Conservation (phyloP, 2,113 vertebrate species). For the Rhadina sibilatrix region DNA sequence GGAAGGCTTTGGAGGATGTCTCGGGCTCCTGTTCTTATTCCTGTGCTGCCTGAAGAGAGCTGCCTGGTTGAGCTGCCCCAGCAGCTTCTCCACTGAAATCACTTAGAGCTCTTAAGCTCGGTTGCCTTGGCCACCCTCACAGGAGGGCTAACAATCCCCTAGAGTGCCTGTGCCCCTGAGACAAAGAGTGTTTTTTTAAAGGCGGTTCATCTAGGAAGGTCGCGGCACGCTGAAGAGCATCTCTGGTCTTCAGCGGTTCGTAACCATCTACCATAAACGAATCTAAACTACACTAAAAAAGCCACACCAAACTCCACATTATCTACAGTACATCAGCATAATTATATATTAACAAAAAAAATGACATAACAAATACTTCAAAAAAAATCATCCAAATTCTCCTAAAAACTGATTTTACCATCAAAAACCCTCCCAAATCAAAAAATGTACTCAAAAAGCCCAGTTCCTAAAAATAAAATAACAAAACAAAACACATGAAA, state of each 20-base stretch:
- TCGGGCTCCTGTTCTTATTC: neutral
- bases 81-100: too few relatives aligned
- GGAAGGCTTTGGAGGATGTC: too few relatives aligned
- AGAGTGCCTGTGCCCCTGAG: too few relatives aligned
- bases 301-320: neutral
- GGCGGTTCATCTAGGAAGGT: too few relatives aligned
- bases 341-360: neutral
- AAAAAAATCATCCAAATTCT: neutral
- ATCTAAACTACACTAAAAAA: neutral
- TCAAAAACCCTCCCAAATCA: neutral
- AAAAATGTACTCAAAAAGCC: neutral
- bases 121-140: too few relatives aligned
- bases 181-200: too few relatives aligned
- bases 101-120: too few relatives aligned
- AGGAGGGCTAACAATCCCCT: too few relatives aligned
- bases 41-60: neutral
- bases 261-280: neutral
- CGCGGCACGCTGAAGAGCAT: too few relatives aligned
- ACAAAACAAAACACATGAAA: neutral
- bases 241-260: too few relatives aligned
- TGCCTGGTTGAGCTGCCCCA: too few relatives aligned
- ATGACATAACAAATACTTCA: neutral
- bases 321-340: neutral
- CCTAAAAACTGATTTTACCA: neutral
- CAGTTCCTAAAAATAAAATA: neutral